Evolutionary conservation across 1,140 invertebrate genomes (phyloP), one percentile per base, ranked within the genome.

Genomic region (Potamilus streckersoni): DNA sequence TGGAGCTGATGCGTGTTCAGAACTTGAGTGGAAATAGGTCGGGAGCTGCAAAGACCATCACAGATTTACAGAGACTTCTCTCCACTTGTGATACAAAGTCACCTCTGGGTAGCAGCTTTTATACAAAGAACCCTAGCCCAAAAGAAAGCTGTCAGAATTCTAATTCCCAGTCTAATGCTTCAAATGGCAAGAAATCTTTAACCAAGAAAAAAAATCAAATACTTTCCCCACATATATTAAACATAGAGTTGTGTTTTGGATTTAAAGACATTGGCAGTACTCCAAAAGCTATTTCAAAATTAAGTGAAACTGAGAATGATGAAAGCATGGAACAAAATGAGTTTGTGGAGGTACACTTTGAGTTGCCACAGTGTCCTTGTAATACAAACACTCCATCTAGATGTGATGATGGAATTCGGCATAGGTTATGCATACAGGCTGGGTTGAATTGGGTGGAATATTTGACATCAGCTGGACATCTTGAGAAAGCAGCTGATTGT

Each of bases 401-500:
- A 17, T 74, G 73, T 63, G 0, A 55, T 27, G 73, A 74, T 63
- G 5, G 19, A 49, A 49, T 68, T 17, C 57, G 65, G 13, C 75
- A 77, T 19, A 72, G 59, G 57, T 55, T 77, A 20, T 72, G 75
- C 49, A 61, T 77, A 55, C 59, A 65, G 31, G 65, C 69, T 17
- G 75, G 75, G 2, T 57, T 77, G 15, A 66, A 61, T 16, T 31
- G 72, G 38, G 65, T 65, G 6, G 75, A 77, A 16, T 77, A 72
- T 55, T 55, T 77, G n/a, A 64, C 65, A 27, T 65, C 68, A n/a
- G 49, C 64, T 56, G 75, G 63, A 16, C 61, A 68, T 31, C 61
- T 27, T 20, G 62, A 23, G 8, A 20, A 27, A 14, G 69, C 70
- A 23, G 64, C 38, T n/a, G 27, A 55, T 12, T 58, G 68, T 19